Evolutionary conservation across 2,888 invertebrate species (phyloP), one percentile per base, ranked within the genome.

Genomic region (Tridacna gigas): DNA sequence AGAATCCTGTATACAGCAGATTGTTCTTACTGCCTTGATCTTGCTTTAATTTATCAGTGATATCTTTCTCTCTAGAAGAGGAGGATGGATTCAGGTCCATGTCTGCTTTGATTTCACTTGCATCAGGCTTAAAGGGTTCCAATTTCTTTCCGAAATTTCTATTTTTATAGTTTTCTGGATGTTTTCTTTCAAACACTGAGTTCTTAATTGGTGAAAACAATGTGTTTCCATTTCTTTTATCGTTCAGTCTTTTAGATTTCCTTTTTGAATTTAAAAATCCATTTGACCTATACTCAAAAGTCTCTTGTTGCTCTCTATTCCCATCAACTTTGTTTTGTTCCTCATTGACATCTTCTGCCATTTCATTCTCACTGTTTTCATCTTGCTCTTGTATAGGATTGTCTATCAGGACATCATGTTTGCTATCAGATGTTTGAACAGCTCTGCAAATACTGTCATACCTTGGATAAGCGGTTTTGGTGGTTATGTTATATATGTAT

Each of bases 391-490:
- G n/a, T 11, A 56, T 56, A 18, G 51, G 25, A 26, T 28, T 22
- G n/a, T 45, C 61, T 22, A 12, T 25, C 18, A 37, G 12, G 45
- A n/a, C 12, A 51, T 20, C 28, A 12, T 37, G 37, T 77, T 28
- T 37, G 13, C 37, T 15, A 51, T 51, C 28, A 26, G 60, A 74
- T 61, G 82, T 86, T 66, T 86, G 80, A 5, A 73, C 80, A 28
- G 20, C 28, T 56, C 47, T 78, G 51, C 78, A 82, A 15, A 61
- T 76, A 37, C 15, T 66, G 47, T 76, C 73, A 60, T 74, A 47
- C 22, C 37, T 74, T 15, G 80, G 80, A 67, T 67, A 83, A 20
- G 78, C 86, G 13, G 82, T 80, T 26, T 48, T 75, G 12, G 73
- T 61, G 7, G n/a, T 51, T 26, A 71, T 61, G 47, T 65, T 66